Evolutionary conservation across 1,140 invertebrate species (phyloP).

Genomic region (Drosophila leontia): DNA sequence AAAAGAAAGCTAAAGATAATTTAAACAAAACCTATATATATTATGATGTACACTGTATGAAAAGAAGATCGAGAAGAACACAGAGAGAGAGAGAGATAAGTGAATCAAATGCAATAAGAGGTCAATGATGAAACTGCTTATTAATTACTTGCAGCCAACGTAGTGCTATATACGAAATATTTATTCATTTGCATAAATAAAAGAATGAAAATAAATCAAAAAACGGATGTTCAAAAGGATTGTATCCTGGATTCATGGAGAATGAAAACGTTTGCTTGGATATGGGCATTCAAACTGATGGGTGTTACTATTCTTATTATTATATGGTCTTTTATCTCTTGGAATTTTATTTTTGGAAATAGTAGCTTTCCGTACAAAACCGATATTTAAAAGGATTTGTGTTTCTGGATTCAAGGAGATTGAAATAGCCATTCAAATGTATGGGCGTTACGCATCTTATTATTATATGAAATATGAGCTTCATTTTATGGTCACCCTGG

Average conservation of each 20-base stretch:
- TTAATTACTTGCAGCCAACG: slow-evolving; percentile 69
- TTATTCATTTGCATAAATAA: slow-evolving; percentile 73
- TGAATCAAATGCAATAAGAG: slow-evolving; percentile 70
- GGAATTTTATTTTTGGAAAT: too few relatives aligned
- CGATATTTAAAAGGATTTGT: slow-evolving; percentile 41
- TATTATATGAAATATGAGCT: too few relatives aligned
- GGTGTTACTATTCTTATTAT: too few relatives aligned
- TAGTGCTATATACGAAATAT: slow-evolving; percentile 76
- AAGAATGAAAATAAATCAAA: slow-evolving; percentile 60
- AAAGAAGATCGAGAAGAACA: slow-evolving; percentile 14
- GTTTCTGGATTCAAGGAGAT: too few relatives aligned
- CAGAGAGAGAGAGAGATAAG: background rate
- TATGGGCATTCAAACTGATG: too few relatives aligned
- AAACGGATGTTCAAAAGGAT: slow-evolving; percentile 43
- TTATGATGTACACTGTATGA: slow-evolving; percentile 54
- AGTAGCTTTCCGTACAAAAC: slow-evolving; percentile 10
- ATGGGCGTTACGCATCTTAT: too few relatives aligned
- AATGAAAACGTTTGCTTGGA: too few relatives aligned
- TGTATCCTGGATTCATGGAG: background rate
- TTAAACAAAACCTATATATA: slow-evolving; percentile 48
- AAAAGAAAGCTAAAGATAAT: slow-evolving; percentile 46
- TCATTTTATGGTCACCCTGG: background rate
- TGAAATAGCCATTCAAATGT: too few relatives aligned
- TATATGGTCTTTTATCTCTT: too few relatives aligned
- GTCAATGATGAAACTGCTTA: slow-evolving; percentile 69